phyloP scores from a whole-genome alignment of 2,113 vertebrate species.

The Platycercus adscitus region DNA sequence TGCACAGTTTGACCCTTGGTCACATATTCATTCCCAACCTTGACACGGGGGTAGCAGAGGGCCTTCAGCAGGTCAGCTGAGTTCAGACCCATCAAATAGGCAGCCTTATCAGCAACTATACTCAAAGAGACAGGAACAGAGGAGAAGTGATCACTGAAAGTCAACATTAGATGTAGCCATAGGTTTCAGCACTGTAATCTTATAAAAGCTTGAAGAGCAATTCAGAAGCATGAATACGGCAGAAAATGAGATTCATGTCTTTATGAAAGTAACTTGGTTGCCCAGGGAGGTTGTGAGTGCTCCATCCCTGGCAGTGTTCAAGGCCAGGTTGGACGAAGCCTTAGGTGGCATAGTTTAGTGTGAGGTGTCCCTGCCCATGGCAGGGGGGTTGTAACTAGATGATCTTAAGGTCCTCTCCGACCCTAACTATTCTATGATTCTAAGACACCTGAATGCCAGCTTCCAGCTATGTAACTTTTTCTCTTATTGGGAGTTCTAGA shows the following conservation, averaged over 20 bases:
- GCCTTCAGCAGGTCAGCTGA: slow-evolving; percentile 44
- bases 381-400: too few relatives aligned
- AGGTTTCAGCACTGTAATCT: background rate
- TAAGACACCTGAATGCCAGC: background rate
- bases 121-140: background rate
- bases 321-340: too few relatives aligned
- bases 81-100: slow-evolving; percentile 51
- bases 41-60: slow-evolving; percentile 33
- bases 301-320: too few relatives aligned
- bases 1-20: slow-evolving; percentile 74
- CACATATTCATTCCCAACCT: slow-evolving; percentile 47
- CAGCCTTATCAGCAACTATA: slow-evolving; percentile 84
- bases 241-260: too few relatives aligned
- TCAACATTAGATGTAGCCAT: background rate
- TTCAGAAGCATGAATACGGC: background rate
- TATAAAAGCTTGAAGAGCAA: background rate
- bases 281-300: too few relatives aligned
- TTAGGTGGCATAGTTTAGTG: too few relatives aligned
- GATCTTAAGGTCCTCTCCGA: too few relatives aligned
- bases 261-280: too few relatives aligned
- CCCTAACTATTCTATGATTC: too few relatives aligned
- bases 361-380: too few relatives aligned
- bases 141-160: background rate
- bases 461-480: background rate
- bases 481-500: background rate